phyloP scores from a whole-genome alignment of 2,888 invertebrate genomes.

The Cecidostiba fungosa region DNA sequence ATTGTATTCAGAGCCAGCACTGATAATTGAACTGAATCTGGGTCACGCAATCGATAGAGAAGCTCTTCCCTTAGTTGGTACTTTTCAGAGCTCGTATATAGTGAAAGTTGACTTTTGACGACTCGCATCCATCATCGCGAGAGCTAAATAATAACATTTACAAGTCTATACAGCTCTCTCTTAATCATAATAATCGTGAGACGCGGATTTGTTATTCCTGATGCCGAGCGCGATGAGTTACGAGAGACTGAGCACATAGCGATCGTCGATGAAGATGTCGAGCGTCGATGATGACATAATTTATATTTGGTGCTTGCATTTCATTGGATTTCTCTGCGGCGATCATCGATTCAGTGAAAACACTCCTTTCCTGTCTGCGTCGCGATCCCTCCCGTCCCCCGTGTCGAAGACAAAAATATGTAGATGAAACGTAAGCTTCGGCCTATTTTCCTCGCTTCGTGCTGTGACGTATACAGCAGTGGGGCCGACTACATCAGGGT shows the following conservation, averaged over 20 bases:
- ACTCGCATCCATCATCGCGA: not conserved
- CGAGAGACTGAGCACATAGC: not conserved
- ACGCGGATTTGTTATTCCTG: not conserved
- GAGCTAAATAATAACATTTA: not conserved
- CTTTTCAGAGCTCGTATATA: not conserved
- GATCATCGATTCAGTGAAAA: no score
- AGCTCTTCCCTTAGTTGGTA: not conserved
- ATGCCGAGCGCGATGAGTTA: not conserved
- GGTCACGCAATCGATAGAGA: not conserved
- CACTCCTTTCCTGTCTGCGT: no score
- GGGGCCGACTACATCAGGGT: not conserved
- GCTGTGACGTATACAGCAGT: no score
- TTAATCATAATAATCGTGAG: constrained; percentile 7
- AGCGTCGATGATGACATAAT: not conserved
- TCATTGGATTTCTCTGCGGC: no score
- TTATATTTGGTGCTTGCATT: no score
- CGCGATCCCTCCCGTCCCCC: no score
- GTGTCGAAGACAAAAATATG: no score
- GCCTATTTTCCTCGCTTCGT: not conserved
- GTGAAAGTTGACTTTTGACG: not conserved
- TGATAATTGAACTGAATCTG: not conserved
- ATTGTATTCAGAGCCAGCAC: not conserved
- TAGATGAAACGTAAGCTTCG: not conserved
- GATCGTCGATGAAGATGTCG: not conserved
- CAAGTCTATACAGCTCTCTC: not conserved